Evolutionary conservation across 2,797 vertebrate genomes (phyloP).

Genomic region (Acrocephalus scirpaceus): DNA sequence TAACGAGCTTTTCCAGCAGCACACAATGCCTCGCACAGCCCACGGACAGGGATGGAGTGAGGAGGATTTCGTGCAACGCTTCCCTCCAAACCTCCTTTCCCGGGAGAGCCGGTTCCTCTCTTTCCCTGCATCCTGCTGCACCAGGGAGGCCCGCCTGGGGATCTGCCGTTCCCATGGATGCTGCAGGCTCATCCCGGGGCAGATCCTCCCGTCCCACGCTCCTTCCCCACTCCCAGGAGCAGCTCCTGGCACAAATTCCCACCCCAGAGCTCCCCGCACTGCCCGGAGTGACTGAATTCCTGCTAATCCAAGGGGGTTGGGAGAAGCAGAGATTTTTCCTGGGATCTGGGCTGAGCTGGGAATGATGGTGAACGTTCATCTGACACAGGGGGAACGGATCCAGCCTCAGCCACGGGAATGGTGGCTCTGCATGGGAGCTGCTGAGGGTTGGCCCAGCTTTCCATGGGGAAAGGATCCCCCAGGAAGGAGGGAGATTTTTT

Average conservation of each 20-base stretch:
- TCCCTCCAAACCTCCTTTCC: not conserved
- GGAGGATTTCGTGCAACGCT: not conserved
- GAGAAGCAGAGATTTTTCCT: not conserved
- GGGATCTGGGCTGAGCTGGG: not conserved
- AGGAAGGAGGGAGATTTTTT: rapidly evolving
- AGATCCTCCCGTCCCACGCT: not conserved
- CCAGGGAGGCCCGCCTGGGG: not conserved
- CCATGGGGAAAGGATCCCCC: not conserved
- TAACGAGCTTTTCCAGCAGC: constrained; percentile 7
- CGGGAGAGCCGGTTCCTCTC: not conserved
- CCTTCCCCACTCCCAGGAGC: not conserved
- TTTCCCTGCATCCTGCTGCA: not conserved
- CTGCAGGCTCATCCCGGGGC: not conserved
- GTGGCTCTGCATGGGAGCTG: not conserved
- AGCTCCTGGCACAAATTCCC: not conserved
- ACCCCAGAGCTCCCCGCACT: rapidly evolving
- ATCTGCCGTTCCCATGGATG: not conserved
- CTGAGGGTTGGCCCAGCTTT: not conserved
- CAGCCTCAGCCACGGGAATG: not conserved
- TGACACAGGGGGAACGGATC: not conserved
- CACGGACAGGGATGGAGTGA: not conserved
- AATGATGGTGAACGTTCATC: not conserved
- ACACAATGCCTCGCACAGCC: constrained; percentile 17
- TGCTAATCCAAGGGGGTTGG: not conserved
- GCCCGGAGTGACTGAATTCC: rapidly evolving